Conservation (phyloP, 2,888 invertebrate species). For the Pammene aurita region DNA sequence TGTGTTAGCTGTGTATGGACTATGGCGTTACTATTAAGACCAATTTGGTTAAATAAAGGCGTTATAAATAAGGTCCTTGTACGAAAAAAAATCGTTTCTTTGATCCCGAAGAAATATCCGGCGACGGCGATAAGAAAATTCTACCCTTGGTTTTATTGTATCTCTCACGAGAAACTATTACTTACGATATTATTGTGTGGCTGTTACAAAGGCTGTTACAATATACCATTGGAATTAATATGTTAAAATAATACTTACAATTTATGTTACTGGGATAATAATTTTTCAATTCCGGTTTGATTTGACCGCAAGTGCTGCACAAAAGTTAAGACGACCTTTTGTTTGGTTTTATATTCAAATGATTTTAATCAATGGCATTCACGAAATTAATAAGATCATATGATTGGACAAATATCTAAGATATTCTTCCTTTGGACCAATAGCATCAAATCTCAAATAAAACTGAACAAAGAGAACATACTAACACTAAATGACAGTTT, state of each 20-base stretch:
- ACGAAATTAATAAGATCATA: not conserved
- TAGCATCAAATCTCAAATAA: conserved; percentile 22
- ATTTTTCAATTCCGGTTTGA: conserved; percentile 14
- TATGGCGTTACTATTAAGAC: not conserved
- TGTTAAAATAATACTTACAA: conserved; percentile 18
- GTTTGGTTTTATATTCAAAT: conserved; percentile 10
- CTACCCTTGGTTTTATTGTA: no score
- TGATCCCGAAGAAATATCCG: not conserved
- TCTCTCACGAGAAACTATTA: not conserved
- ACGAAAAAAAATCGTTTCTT: not conserved
- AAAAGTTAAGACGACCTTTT: conserved; percentile 33
- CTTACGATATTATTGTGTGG: not conserved
- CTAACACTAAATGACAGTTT: conserved; percentile 36
- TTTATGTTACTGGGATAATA: not conserved
- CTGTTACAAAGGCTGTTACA: not conserved
- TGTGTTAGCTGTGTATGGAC: no score
- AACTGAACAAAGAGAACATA: conserved; percentile 42
- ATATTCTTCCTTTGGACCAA: conserved; percentile 42
- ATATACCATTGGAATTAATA: not conserved
- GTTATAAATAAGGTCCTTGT: not conserved
- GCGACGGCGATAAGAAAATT: not conserved
- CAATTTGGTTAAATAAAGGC: no score
- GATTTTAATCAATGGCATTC: not conserved
- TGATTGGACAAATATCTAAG: not conserved
- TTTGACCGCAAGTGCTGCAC: conserved; percentile 26